Conservation (phyloP, 2,888 invertebrate species). For the Megamerina dolium region DNA sequence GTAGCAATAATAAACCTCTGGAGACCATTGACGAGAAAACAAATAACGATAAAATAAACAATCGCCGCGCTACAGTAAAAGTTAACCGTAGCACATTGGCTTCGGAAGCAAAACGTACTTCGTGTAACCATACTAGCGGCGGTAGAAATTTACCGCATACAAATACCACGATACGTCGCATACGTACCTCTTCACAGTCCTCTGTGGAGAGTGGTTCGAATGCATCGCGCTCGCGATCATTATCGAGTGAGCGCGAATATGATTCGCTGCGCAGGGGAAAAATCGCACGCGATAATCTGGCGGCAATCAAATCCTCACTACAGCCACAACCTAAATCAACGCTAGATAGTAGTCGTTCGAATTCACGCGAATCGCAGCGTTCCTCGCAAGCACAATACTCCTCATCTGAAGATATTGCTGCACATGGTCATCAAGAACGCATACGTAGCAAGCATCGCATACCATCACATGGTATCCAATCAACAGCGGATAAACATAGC, state of each 20-base stretch:
- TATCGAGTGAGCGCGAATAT: conserved; percentile 30
- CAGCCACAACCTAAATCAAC: conserved; percentile 6
- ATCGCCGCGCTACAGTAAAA: conserved; percentile 24
- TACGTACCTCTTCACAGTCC: conserved; percentile 43
- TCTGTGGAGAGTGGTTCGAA: conserved; percentile 42
- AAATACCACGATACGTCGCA: conserved; percentile 19
- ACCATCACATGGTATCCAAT: not conserved
- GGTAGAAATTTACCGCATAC: no score
- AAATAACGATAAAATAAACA: conserved; percentile 25
- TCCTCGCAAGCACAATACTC: conserved; percentile 30
- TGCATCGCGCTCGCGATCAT: conserved; percentile 34
- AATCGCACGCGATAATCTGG: conserved; percentile 9
- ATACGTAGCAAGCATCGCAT: not conserved
- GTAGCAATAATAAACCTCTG: conserved; percentile 41
- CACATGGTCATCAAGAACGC: not conserved
- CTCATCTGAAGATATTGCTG: conserved; percentile 33
- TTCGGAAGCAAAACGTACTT: conserved; percentile 37
- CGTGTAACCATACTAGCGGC: conserved; percentile 25
- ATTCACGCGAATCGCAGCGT: conserved; percentile 36
- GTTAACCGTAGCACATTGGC: conserved; percentile 35
- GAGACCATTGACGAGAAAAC: conserved; percentile 48
- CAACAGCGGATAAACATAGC: not conserved
- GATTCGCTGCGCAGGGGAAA: conserved; percentile 16
- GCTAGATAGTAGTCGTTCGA: conserved; percentile 27
- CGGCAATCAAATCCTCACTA: conserved; percentile 13